These are phyloP conservation scores for Thomomys bottae DNA, from an alignment of 2,113 vertebrate genomes.

Conservation along the genomic window DNA sequence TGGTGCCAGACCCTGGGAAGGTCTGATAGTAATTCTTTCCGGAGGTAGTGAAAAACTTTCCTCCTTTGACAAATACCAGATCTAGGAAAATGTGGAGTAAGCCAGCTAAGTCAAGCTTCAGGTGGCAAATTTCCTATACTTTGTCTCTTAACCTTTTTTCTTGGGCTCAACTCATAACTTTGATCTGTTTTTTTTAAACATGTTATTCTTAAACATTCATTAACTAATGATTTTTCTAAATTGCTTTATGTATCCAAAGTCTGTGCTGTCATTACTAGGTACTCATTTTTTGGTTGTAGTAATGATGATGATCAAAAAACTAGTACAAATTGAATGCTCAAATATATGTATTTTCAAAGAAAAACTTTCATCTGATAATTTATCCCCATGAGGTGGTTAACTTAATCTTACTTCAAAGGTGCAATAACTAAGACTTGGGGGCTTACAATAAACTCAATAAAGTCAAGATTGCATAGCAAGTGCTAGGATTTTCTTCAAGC, in stretches of 20 bases:
- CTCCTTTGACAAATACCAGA: not conserved
- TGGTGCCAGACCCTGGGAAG: not conserved
- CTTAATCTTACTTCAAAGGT: not conserved
- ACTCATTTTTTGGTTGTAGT: not conserved
- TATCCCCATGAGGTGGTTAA: not conserved
- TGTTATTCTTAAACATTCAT: not conserved
- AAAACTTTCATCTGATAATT: not conserved
- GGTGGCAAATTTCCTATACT: not conserved
- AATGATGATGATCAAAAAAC: not conserved
- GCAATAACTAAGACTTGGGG: not conserved
- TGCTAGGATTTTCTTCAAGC: not conserved
- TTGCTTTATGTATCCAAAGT: not conserved
- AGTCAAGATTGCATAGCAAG: not conserved
- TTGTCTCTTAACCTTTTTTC: not conserved
- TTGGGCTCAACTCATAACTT: not conserved
- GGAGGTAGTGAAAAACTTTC: not conserved
- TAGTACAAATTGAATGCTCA: not conserved
- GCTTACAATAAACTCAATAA: not conserved
- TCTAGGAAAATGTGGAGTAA: not conserved
- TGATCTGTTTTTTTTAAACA: not conserved
- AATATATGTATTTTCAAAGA: not conserved
- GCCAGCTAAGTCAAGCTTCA: not conserved
- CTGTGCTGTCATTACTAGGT: not conserved
- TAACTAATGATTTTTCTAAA: not conserved
- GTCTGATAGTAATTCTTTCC: not conserved